Evolutionary conservation across 2,797 vertebrate species (phyloP).

Genomic region (Pseudochaenichthys georgianus): DNA sequence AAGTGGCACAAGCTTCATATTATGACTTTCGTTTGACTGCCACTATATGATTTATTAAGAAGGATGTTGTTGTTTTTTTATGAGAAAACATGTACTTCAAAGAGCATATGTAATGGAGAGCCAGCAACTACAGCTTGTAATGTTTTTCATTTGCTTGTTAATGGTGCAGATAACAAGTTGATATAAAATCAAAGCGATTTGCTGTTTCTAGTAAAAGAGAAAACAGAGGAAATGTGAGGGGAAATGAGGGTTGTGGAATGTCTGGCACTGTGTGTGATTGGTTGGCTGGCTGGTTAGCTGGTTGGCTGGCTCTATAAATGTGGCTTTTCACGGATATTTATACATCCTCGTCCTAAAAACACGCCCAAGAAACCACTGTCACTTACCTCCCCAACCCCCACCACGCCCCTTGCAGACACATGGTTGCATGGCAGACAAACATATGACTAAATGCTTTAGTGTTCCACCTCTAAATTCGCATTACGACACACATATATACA

Average conservation of each 20-base stretch:
- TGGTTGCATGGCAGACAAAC: constrained; percentile 38
- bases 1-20: background rate
- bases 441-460: constrained; percentile 13
- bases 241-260: constrained; percentile 54
- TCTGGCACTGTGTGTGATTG: constrained; percentile 50
- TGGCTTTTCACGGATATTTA: constrained; percentile 68
- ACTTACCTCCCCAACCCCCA: constrained; percentile 16
- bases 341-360: constrained; percentile 49
- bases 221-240: constrained; percentile 39
- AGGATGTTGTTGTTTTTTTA: constrained; percentile 24
- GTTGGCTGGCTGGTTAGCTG: constrained; percentile 53
- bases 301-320: constrained; percentile 55
- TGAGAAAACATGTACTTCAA: constrained; percentile 61
- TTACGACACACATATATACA: constrained; percentile 25
- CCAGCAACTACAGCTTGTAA: constrained; percentile 39
- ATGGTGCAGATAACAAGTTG: constrained; percentile 58
- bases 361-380: constrained; percentile 46
- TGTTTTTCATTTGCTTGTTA: constrained; percentile 61
- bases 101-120: constrained; percentile 60
- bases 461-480: constrained; percentile 44
- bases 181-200: constrained; percentile 63
- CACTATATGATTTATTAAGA: constrained; percentile 49
- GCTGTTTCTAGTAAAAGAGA: constrained; percentile 47
- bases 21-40: background rate
- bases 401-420: constrained; percentile 34